These are phyloP conservation scores for Taurulus bubalis DNA, from an alignment of 2,113 vertebrate species.

Conservation along the genomic window DNA sequence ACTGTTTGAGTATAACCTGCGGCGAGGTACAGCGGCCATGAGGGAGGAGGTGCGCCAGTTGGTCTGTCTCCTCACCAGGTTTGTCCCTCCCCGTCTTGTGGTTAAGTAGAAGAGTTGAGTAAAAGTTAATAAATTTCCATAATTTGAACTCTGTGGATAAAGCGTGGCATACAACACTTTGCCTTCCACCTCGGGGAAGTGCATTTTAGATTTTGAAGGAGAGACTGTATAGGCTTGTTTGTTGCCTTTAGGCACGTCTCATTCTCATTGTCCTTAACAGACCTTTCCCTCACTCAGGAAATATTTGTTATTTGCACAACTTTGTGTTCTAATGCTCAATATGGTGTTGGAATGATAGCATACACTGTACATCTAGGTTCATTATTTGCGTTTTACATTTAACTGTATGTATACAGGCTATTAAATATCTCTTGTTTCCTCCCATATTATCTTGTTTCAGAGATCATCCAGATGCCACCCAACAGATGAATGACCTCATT, in stretches of 20 bases:
- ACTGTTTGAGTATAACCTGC: constrained; percentile 96
- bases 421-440: background rate
- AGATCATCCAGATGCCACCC: constrained; percentile 97
- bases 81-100: background rate
- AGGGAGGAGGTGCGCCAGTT: constrained; percentile 96
- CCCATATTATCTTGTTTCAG: constrained; percentile 71
- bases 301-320: no score
- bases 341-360: background rate
- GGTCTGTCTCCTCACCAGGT: constrained; percentile 99
- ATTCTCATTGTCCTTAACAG: no score
- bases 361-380: background rate
- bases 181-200: no score
- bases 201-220: no score
- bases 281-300: no score
- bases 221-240: no score
- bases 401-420: background rate
- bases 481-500: constrained; percentile 98
- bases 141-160: background rate
- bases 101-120: background rate
- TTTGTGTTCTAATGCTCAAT: background rate
- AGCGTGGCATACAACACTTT: background rate
- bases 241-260: no score
- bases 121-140: background rate
- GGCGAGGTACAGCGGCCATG: constrained; percentile 92
- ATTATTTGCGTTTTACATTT: background rate